These are phyloP conservation scores for Gryllus bimaculatus DNA, from an alignment of 1,140 invertebrate species.

Conservation along the genomic window DNA sequence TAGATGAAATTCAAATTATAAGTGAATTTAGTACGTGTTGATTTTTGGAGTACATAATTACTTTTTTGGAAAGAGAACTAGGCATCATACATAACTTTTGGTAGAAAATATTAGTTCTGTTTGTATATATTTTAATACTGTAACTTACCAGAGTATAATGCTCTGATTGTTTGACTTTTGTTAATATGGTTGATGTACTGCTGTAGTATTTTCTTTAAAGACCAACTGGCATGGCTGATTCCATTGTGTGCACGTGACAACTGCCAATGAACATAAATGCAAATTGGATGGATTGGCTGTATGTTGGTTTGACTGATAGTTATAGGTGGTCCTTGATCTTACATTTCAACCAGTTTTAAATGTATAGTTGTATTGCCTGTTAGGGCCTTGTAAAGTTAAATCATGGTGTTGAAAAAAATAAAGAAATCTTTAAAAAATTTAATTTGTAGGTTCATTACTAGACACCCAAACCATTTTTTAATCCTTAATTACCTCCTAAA, in stretches of 20 bases:
- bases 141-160: neutral
- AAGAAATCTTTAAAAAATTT: neutral
- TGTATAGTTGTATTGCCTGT: constrained; percentile 29
- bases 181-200: neutral
- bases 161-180: neutral
- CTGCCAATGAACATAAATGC: constrained; percentile 8
- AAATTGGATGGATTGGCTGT: neutral
- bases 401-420: constrained; percentile 25
- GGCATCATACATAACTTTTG: neutral
- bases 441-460: too few relatives aligned
- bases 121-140: neutral
- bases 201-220: neutral
- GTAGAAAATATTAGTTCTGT: neutral
- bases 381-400: constrained; percentile 29
- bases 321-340: constrained; percentile 26
- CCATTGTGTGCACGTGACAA: constrained; percentile 16
- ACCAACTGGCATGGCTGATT: neutral
- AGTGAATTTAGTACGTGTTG: neutral
- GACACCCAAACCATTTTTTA: too few relatives aligned
- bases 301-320: constrained; percentile 24
- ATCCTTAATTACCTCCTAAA: too few relatives aligned
- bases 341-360: constrained; percentile 29
- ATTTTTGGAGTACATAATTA: neutral
- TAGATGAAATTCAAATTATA: neutral
- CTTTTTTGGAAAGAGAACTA: neutral